phyloP scores from a whole-genome alignment of 2,888 invertebrate species.

The Drosophila mulleri region DNA sequence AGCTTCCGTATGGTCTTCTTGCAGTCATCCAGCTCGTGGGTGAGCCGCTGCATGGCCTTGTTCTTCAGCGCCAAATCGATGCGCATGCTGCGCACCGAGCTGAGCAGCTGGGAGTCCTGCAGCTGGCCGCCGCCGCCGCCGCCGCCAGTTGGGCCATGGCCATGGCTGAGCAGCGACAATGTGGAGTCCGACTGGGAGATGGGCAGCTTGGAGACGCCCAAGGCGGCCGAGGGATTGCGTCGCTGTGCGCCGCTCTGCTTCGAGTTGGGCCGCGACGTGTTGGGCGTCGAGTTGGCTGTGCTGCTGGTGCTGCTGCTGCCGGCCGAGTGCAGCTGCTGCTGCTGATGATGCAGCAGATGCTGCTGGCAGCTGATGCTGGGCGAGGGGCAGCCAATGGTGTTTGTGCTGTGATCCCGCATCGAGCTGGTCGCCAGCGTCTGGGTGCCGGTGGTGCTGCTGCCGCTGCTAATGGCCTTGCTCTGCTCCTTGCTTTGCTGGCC shows the following conservation, averaged over 20 bases:
- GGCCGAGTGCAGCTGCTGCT: conserved; percentile 71
- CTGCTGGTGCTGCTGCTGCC: conserved; percentile 84
- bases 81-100: conserved; percentile 92
- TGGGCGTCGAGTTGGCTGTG: conserved; percentile 84
- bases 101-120: conserved; percentile 89
- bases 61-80: conserved; percentile 91
- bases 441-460: conserved; percentile 43
- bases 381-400: conserved; percentile 81
- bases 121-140: conserved; percentile 64
- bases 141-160: conserved; percentile 66
- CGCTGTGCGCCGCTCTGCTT: conserved; percentile 86
- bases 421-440: conserved; percentile 44
- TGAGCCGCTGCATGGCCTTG: conserved; percentile 89
- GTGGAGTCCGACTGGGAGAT: conserved; percentile 87
- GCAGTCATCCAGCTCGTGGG: conserved; percentile 91
- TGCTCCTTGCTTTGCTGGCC: neutral
- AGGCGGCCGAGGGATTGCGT: conserved; percentile 53
- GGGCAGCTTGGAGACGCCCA: conserved; percentile 85
- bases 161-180: conserved; percentile 75
- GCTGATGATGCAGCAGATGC: conserved; percentile 51
- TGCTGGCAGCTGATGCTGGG: conserved; percentile 64
- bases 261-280: conserved; percentile 84
- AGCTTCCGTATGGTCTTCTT: conserved; percentile 90
- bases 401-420: conserved; percentile 79
- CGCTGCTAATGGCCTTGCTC: conserved; percentile 27